Evolutionary conservation across 2,888 invertebrate species (phyloP), one percentile per base, ranked within the genome.

Genomic region (Acheta domesticus): DNA sequence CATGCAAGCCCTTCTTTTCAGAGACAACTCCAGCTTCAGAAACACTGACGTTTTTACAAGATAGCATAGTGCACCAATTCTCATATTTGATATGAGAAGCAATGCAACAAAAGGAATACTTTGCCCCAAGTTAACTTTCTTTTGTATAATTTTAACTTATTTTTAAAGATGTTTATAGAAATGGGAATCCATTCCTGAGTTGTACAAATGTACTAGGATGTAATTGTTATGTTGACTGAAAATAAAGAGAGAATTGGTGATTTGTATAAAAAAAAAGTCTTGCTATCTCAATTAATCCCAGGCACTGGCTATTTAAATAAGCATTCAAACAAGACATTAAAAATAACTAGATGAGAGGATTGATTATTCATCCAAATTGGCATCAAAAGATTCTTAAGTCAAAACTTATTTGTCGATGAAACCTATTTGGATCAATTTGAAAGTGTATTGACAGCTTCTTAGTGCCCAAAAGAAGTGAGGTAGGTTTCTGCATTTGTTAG

Each of bases 1-100:
- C 48, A 76, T 36, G 21, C n/a, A 36, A 76, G 36, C 36, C 49
- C n/a, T 76, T 76, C 49, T 49, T 79, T 76, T 20, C 79, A 79
- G 79, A 80, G 80, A 80, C 73, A 80, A 80, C 73, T 80, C 80
- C n/a, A 80, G 80, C 73, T 80, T 80, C 76, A 77, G 80, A 48
- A 80, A 80, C 78, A 80, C 80, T 62, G 80, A 80, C 36, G 80
- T 80, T 62, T 80, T 80, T 78, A 78, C 80, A 76, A 78, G 80
- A 75, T 80, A 80, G 78, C 79, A 75, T 74, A 74, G 36, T 36
- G 36, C 36, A 36, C 36, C 36, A 36, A 36, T 36, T 36, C 36
- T 36, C 36, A 36, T 36, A 36, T 36, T 36, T 36, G 36, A 19
- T 62, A 62, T 62, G 62, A 14, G 62, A 36, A 62, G 62, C 62